Evolutionary conservation across 2,113 vertebrate species (phyloP).

Genomic region (Mirounga angustirostris): DNA sequence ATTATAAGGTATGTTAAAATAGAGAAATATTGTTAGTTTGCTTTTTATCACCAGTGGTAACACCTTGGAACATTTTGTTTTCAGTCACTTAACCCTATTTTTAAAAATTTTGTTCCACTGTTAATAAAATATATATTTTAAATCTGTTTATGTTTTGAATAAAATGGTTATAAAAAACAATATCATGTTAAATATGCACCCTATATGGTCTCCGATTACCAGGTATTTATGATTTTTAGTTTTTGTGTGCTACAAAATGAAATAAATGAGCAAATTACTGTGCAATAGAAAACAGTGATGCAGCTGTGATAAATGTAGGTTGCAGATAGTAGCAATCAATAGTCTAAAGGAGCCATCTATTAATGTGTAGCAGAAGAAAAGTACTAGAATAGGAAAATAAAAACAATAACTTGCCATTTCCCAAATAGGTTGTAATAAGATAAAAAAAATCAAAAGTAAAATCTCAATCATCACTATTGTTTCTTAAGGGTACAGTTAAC

Average conservation of each 20-base stretch:
- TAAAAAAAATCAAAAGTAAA: slow-evolving; percentile 89
- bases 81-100: neutral
- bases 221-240: neutral
- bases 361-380: slow-evolving; percentile 79
- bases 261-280: slow-evolving; percentile 36
- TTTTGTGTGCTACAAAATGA: neutral
- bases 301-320: slow-evolving; percentile 61
- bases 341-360: slow-evolving; percentile 63
- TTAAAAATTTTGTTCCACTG: neutral
- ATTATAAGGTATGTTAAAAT: neutral
- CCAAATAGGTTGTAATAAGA: slow-evolving; percentile 86
- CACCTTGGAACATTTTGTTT: neutral
- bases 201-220: neutral
- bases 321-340: slow-evolving; percentile 63
- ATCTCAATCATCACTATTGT: slow-evolving; percentile 87
- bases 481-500: slow-evolving; percentile 88
- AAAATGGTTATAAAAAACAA: neutral
- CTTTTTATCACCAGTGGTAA: neutral
- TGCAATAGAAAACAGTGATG: slow-evolving; percentile 55
- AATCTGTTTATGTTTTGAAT: neutral
- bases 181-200: neutral
- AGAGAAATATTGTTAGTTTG: neutral
- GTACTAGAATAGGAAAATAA: slow-evolving; percentile 82
- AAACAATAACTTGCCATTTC: slow-evolving; percentile 87
- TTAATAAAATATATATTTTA: neutral